phyloP scores from a whole-genome alignment of 2,797 vertebrate species.

The Bufotes viridis region DNA sequence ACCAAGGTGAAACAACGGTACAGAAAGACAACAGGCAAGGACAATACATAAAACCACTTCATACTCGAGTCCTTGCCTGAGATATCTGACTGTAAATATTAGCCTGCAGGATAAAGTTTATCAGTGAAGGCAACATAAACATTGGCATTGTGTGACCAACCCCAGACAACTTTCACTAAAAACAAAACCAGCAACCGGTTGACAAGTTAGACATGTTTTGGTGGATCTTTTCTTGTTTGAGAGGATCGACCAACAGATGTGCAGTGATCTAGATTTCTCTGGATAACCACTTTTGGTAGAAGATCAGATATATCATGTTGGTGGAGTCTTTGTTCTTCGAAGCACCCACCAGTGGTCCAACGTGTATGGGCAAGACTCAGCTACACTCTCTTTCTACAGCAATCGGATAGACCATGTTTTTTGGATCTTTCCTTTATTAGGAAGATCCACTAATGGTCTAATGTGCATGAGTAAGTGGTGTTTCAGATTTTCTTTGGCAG shows the following conservation, averaged over 20 bases:
- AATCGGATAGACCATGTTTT: background rate
- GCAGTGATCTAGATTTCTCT: background rate
- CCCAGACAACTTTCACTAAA: background rate
- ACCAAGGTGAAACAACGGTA: background rate
- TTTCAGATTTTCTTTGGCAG: background rate
- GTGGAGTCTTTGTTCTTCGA: background rate
- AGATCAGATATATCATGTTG: background rate
- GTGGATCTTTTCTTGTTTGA: background rate
- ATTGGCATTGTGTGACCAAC: constrained; percentile 4
- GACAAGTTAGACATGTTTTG: background rate
- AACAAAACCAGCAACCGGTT: background rate
- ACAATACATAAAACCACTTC: background rate
- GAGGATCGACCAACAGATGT: background rate
- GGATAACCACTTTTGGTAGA: background rate
- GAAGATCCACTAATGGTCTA: background rate
- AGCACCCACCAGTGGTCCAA: background rate
- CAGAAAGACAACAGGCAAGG: background rate
- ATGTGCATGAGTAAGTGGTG: background rate
- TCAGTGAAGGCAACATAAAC: constrained; percentile 29
- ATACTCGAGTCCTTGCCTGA: background rate
- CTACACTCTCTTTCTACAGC: background rate
- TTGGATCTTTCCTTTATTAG: background rate
- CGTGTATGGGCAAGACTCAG: background rate
- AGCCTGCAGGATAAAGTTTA: background rate
- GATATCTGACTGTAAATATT: constrained; percentile 28